Percentiles rank a stretch among this genome's conserved stretches.
Evolutionary conservation across 2,113 vertebrate genomes (phyloP).

Genomic region (Vimba vimba): DNA sequence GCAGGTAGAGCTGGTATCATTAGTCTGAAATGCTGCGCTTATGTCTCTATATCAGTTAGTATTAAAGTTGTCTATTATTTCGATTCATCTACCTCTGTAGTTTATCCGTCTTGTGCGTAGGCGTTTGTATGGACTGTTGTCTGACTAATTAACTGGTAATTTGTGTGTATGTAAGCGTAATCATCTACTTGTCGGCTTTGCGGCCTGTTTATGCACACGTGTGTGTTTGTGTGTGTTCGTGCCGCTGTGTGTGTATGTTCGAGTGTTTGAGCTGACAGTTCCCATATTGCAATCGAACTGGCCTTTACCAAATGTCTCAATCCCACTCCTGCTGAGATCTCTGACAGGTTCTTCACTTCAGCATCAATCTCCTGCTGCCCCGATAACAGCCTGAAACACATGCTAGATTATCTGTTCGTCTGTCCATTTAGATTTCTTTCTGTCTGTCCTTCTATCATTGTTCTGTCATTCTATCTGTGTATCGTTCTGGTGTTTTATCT

Average conservation of each 20-base stretch:
- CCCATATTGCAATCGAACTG: slow-evolving; percentile 2
- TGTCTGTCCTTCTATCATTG: neutral
- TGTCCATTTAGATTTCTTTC: neutral
- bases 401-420: neutral
- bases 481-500: neutral
- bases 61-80: neutral
- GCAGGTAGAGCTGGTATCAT: neutral
- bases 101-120: neutral
- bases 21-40: neutral
- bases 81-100: neutral
- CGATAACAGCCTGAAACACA: slow-evolving; percentile 21
- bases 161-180: neutral
- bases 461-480: neutral
- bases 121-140: neutral
- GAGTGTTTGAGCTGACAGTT: neutral
- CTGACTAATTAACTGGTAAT: slow-evolving; percentile 31
- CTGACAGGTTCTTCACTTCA: slow-evolving; percentile 37
- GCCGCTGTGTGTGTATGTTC: neutral
- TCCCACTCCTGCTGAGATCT: slow-evolving; percentile 29
- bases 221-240: neutral
- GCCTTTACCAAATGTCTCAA: slow-evolving; percentile 30
- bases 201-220: neutral
- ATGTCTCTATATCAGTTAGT: neutral
- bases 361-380: slow-evolving; percentile 45
- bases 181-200: neutral